phyloP scores from a whole-genome alignment of 1,140 invertebrate species.

The Drosophila gunungcola region DNA sequence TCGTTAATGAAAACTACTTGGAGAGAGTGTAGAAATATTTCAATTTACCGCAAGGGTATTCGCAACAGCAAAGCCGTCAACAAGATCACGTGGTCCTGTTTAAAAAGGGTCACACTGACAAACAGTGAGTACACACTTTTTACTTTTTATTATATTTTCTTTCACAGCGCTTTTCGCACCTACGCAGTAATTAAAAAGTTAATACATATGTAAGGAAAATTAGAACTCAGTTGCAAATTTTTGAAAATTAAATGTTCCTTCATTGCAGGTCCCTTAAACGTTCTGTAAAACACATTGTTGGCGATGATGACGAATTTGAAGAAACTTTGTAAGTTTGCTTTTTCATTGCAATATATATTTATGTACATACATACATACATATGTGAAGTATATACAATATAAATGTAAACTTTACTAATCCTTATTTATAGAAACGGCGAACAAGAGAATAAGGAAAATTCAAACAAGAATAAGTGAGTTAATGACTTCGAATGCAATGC shows the following conservation, averaged over 20 bases:
- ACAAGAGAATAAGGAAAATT: background rate
- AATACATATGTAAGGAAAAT: constrained; percentile 7
- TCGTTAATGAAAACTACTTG: too few relatives aligned
- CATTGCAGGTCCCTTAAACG: background rate
- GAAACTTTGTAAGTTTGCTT: background rate
- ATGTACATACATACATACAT: too few relatives aligned
- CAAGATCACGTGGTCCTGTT: background rate
- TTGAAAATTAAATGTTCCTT: background rate
- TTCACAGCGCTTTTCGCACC: background rate
- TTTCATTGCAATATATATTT: too few relatives aligned
- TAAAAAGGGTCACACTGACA: background rate
- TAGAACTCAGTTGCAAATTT: too few relatives aligned
- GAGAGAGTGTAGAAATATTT: too few relatives aligned
- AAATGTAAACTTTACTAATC: too few relatives aligned
- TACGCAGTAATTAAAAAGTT: background rate
- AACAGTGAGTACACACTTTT: background rate
- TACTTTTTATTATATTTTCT: background rate
- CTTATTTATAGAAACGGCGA: background rate
- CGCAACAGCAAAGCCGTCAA: too few relatives aligned
- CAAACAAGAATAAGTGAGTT: background rate
- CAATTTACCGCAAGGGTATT: too few relatives aligned
- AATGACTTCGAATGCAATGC: background rate
- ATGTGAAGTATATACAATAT: too few relatives aligned
- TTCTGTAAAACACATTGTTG: background rate
- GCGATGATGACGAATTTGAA: constrained; percentile 1